Base-by-base conservation (phyloP, 1,140 invertebrate species). In the Maconellicoccus hirsutus region DNA sequence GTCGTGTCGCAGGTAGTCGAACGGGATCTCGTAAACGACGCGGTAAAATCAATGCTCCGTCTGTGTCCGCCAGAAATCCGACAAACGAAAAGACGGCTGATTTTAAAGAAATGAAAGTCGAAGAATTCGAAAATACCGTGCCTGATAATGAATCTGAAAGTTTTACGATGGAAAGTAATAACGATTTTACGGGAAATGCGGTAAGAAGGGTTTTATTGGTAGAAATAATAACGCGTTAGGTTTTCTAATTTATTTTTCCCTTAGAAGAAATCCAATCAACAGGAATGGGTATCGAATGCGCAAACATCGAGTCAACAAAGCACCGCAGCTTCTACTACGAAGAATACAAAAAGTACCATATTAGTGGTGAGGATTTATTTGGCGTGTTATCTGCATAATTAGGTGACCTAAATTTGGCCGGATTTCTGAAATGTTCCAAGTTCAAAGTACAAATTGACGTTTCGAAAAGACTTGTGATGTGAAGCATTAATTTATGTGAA, bases 1-100 rank as follows among this genome's bases (percentile, higher is more conserved):
- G n/a, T 52, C 16, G 2, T 66, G 22, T 66, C 21, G 10, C 25
- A 66, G 61, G 25, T 19, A 23, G 25, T 16, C 61, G 61, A 23
- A 23, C 61, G 10, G 61, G 61, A 14, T 66, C 61, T 66, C 61
- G 61, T 26, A 66, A 66, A 19, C 21, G 61, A 23, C 61, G 61
- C 22, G 61, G 61, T 25, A 66, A 66, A 66, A 23, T 3, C 25
- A 23, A 22, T 26, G 21, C 19, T 6, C 10, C 25, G 10, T 6
- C 21, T 2, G 25, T 6, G 16, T 23, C 19, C 10, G 3, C 25
- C 61, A 66, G 10, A 4, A 1, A 14, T 4, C 22, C 22, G 61
- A 66, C 22, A 16, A 66, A 23, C 19, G 3, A 23, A 52, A 52
- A 19, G n/a, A 3, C 42, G 16, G 10, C n/a, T n/a, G 12, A 52